A percentile compares a stretch with the other conserved stretches of the same genome.
Evolutionary conservation across 2,888 invertebrate species (phyloP).

Genomic region (Alentia gelatinosa): DNA sequence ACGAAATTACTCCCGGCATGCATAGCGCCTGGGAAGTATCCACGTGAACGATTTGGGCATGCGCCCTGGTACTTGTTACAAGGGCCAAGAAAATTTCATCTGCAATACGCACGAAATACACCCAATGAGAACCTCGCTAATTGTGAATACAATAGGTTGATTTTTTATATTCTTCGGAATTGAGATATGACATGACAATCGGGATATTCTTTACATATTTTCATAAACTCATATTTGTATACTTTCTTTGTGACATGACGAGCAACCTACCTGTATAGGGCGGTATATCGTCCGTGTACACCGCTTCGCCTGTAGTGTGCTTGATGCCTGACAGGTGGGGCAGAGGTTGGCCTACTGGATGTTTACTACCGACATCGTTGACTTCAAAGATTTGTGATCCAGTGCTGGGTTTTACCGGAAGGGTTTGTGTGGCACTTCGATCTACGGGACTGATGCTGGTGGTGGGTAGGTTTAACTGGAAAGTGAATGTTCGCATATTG

Average conservation of each 20-base stretch:
- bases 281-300: conserved; percentile 94
- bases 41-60: conserved; percentile 89
- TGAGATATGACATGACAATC: too few species aligned
- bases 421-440: not conserved
- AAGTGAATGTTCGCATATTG: too few species aligned
- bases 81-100: conserved; percentile 90
- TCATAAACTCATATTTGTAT: not conserved
- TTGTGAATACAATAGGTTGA: too few species aligned
- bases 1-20: conserved; percentile 89
- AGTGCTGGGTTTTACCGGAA: not conserved
- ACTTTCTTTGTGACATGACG: not conserved
- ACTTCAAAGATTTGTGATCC: conserved; percentile 9
- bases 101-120: conserved; percentile 63
- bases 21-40: conserved; percentile 88
- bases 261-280: conserved; percentile 82
- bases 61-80: conserved; percentile 90
- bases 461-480: too few species aligned
- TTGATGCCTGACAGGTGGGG: conserved; percentile 91
- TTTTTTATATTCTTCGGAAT: too few species aligned
- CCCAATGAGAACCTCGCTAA: too few species aligned
- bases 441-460: not conserved
- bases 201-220: not conserved
- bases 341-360: conserved; percentile 90
- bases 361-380: not conserved
- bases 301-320: conserved; percentile 94